These are phyloP conservation scores for Rhegmatorhina hoffmannsi DNA, from an alignment of 2,113 vertebrate genomes.

Conservation along the genomic window DNA sequence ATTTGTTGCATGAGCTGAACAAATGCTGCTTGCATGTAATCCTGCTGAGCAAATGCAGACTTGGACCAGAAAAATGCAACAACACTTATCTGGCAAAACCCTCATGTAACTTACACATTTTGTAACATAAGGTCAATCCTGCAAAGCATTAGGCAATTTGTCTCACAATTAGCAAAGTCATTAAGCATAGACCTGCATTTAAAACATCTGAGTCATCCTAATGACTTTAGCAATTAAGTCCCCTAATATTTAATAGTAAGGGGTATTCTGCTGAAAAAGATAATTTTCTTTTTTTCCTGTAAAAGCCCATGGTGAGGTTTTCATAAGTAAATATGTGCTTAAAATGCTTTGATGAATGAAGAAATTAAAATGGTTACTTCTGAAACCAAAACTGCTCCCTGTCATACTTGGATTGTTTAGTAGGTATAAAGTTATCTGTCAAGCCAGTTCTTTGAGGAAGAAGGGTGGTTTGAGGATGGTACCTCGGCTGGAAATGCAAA, in stretches of 20 bases:
- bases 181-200: not conserved
- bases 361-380: not conserved
- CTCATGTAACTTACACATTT: not conserved
- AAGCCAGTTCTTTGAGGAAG: not conserved
- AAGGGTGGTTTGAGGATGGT: not conserved
- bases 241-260: not conserved
- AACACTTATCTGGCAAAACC: not conserved
- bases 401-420: not conserved
- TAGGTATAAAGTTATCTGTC: fast-evolving
- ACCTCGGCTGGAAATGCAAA: not conserved
- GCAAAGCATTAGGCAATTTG: not conserved
- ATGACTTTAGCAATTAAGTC: not conserved
- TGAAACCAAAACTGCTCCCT: not conserved
- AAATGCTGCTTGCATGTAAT: not conserved
- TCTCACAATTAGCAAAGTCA: not conserved
- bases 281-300: not conserved
- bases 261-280: not conserved
- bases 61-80: not conserved
- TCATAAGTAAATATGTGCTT: not conserved
- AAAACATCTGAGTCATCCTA: not conserved
- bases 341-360: not conserved
- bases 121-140: not conserved
- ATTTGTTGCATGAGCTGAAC: not conserved
- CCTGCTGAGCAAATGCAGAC: not conserved
- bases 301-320: not conserved